phyloP scores from a whole-genome alignment of 2,888 invertebrate genomes.

The Candidula unifasciata region DNA sequence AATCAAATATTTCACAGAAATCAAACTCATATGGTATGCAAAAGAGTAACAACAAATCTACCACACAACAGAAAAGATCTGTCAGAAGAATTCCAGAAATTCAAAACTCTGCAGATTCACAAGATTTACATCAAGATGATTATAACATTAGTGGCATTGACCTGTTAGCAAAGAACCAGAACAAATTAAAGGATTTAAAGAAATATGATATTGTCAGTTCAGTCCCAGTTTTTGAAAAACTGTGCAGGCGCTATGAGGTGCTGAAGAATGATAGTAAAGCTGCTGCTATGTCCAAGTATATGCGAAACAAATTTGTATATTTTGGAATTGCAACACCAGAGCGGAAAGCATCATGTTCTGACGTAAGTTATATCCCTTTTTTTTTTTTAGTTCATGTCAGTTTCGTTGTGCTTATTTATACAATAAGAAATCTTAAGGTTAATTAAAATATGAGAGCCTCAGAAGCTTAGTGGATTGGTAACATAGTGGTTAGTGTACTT shows the following conservation, averaged over 20 bases:
- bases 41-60: neutral
- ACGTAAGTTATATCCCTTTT: conserved; percentile 47
- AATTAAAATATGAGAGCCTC: no score
- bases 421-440: no score
- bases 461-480: no score
- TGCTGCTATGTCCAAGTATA: conserved; percentile 54
- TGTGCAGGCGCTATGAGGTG: conserved; percentile 16
- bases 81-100: neutral
- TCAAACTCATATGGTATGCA: neutral
- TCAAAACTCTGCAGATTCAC: no score
- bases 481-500: no score
- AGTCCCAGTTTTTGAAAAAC: conserved; percentile 21
- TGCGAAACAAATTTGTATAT: conserved; percentile 58
- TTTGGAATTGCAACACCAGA: conserved; percentile 54
- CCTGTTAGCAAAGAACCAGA: neutral
- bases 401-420: no score
- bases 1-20: neutral
- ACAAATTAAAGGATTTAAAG: conserved; percentile 17
- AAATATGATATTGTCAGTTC: neutral
- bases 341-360: conserved; percentile 48
- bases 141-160: neutral
- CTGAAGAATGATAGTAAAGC: conserved; percentile 44
- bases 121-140: neutral
- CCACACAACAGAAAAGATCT: neutral
- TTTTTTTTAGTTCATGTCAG: no score